These are phyloP conservation scores for Leptopilina boulardi DNA, from an alignment of 1,140 invertebrate genomes.

Conservation along the genomic window DNA sequence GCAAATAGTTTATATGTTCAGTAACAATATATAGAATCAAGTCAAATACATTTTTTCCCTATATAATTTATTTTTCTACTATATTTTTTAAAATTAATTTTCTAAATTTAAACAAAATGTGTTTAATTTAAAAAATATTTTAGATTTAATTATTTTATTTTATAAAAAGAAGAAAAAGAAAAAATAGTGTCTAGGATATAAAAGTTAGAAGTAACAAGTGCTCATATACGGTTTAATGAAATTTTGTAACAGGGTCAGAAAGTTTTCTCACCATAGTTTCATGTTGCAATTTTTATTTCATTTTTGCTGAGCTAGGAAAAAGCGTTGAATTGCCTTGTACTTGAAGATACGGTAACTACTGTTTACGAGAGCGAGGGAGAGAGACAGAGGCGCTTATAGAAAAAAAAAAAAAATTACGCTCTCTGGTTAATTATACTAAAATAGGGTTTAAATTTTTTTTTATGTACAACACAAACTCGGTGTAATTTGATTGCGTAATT, in stretches of 20 bases:
- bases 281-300: neutral
- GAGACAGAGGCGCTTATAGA: no score
- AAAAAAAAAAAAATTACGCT: neutral
- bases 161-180: neutral
- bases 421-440: slow-evolving; percentile 19
- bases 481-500: neutral
- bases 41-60: no score
- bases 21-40: neutral
- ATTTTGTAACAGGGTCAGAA: neutral
- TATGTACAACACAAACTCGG: neutral
- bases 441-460: neutral
- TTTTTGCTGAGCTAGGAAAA: neutral
- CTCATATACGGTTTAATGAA: neutral
- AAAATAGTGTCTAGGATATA: slow-evolving; percentile 9
- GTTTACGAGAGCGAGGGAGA: neutral
- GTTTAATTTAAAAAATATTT: neutral
- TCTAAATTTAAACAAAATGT: neutral
- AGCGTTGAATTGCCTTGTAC: slow-evolving; percentile 28
- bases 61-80: no score
- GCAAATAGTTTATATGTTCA: slow-evolving; percentile 5
- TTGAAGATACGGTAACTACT: slow-evolving; percentile 12
- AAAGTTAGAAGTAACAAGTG: slow-evolving; percentile 17
- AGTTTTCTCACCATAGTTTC: neutral
- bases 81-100: no score
- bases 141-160: neutral